phyloP scores from a whole-genome alignment of 2,113 vertebrate species.

The Barnardius zonarius region DNA sequence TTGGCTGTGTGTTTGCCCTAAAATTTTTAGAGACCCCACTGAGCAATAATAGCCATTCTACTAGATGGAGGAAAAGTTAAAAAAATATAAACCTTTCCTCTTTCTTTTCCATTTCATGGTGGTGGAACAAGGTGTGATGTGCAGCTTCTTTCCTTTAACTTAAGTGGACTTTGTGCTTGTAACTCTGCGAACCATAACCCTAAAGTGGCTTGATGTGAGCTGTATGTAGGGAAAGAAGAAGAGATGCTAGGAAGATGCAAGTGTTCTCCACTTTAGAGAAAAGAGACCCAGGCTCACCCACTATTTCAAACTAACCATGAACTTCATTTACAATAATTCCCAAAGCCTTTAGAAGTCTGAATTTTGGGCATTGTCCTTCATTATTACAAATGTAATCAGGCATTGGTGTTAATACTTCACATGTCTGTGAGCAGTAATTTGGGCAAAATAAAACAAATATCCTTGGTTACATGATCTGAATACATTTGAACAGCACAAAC shows the following conservation, averaged over 20 bases:
- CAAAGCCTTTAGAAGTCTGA: background rate
- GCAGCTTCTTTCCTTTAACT: background rate
- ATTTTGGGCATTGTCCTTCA: background rate
- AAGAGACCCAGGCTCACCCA: background rate
- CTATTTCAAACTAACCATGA: background rate
- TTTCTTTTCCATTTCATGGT: background rate
- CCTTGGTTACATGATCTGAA: background rate
- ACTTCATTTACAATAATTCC: background rate
- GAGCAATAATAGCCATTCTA: background rate
- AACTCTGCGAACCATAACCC: background rate
- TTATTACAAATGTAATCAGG: background rate
- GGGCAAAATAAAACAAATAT: background rate
- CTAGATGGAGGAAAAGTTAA: background rate
- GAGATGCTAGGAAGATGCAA: background rate
- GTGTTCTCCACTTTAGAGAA: background rate
- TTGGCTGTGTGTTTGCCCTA: background rate
- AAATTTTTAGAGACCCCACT: background rate
- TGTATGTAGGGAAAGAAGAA: background rate
- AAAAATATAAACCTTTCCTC: background rate
- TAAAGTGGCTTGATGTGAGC: background rate
- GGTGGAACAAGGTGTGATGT: background rate
- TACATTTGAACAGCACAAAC: background rate
- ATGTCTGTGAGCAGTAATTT: background rate
- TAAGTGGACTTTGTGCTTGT: accelerated
- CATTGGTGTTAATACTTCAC: background rate